Conservation (phyloP, 2,797 vertebrate genomes). For the Pangasius djambal region DNA sequence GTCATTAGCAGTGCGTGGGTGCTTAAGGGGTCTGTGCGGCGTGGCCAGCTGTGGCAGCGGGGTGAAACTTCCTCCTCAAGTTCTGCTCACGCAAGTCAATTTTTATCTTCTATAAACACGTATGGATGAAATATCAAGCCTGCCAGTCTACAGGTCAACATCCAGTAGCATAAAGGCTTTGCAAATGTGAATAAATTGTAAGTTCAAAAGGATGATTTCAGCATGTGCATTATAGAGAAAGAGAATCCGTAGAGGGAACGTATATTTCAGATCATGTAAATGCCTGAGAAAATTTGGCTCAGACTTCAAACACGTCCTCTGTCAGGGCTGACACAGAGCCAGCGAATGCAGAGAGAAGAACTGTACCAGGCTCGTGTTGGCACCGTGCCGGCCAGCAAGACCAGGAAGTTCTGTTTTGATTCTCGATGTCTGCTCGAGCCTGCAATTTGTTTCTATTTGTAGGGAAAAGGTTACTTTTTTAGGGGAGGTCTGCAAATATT, state of each 20-base stretch:
- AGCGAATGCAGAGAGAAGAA: constrained; percentile 39
- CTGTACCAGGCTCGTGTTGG: constrained; percentile 28
- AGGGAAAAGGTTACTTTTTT: not conserved
- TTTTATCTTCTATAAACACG: not conserved
- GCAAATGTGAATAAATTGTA: not conserved
- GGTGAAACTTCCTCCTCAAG: not conserved
- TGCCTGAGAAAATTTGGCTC: constrained; percentile 70
- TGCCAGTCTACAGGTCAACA: not conserved
- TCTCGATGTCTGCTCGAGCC: not conserved
- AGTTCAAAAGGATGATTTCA: not conserved
- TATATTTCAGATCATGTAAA: constrained; percentile 3
- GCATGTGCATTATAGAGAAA: not conserved
- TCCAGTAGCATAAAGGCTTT: not conserved
- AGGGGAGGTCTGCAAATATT: not conserved
- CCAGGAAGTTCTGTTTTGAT: constrained; percentile 10
- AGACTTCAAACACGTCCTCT: constrained; percentile 69
- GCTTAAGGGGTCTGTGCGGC: not conserved
- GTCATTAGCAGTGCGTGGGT: constrained; percentile 38
- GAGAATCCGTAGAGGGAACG: not conserved
- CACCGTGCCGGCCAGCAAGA: constrained; percentile 38
- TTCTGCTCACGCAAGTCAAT: not conserved
- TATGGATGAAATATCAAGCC: not conserved
- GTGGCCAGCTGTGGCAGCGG: constrained; percentile 37
- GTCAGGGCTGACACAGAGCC: constrained; percentile 59
- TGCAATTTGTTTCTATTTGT: not conserved